Evolutionary conservation across 2,797 vertebrate genomes (phyloP).

Genomic region (Enteromius mattozi): DNA sequence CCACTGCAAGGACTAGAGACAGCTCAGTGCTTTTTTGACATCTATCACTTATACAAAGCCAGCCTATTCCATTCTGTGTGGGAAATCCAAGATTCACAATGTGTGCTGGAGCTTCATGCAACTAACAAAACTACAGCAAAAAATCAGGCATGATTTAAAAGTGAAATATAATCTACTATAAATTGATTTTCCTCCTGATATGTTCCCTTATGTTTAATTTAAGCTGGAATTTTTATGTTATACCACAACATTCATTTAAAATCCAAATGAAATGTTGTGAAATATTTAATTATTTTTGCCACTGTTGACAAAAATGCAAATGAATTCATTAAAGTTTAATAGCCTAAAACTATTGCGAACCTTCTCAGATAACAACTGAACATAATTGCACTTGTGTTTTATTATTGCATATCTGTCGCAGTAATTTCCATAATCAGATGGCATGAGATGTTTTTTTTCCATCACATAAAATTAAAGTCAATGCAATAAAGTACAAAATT

Average conservation of each 20-base stretch:
- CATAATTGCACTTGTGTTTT: constrained; percentile 60
- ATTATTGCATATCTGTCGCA: constrained; percentile 55
- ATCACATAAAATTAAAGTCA: constrained; percentile 17
- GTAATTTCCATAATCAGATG: constrained; percentile 52
- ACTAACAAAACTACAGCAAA: background rate
- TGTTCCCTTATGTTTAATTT: constrained; percentile 34
- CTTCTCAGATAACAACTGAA: constrained; percentile 50
- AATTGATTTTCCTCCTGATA: constrained; percentile 29
- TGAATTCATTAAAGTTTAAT: constrained; percentile 65
- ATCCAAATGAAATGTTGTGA: constrained; percentile 54
- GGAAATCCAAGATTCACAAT: background rate
- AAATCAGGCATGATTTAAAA: background rate
- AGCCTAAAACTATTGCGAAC: constrained; percentile 49
- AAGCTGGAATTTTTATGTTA: constrained; percentile 18
- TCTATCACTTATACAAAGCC: background rate
- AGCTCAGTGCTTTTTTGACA: constrained; percentile 20
- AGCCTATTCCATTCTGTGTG: background rate
- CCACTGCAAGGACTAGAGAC: constrained; percentile 16
- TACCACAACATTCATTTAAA: constrained; percentile 55
- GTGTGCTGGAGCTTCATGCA: background rate
- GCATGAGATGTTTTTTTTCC: constrained; percentile 11
- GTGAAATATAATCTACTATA: constrained; percentile 5
- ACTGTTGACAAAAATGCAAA: constrained; percentile 57
- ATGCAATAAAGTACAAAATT: background rate
- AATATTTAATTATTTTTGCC: constrained; percentile 58